A percentile compares a stretch with the other conserved stretches of the same genome.
phyloP scores from a whole-genome alignment of 1,140 invertebrate genomes.

The Rhyzopertha dominica region DNA sequence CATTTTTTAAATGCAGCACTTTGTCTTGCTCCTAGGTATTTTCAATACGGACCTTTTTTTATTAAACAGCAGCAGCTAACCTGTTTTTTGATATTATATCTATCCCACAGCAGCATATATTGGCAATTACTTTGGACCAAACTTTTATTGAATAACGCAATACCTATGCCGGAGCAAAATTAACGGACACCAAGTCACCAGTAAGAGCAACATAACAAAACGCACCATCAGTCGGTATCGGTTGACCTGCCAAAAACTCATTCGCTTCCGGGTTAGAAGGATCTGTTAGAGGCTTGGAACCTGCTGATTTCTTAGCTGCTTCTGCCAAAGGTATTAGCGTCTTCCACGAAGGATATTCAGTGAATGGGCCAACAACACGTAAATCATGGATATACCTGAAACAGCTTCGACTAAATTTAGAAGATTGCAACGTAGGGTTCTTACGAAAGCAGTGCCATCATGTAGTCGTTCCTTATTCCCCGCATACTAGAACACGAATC shows the following conservation, averaged over 20 bases:
- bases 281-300: constrained; percentile 44
- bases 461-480: constrained; percentile 48
- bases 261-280: constrained; percentile 43
- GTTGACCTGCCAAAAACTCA: constrained; percentile 46
- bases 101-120: not conserved
- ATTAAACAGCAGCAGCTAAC: not conserved
- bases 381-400: constrained; percentile 38
- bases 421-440: constrained; percentile 2
- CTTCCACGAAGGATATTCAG: constrained; percentile 43
- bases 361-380: constrained; percentile 44
- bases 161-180: constrained; percentile 16
- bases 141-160: constrained; percentile 1
- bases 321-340: constrained; percentile 41
- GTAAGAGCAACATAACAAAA: constrained; percentile 50
- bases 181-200: constrained; percentile 42
- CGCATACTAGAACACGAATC: constrained; percentile 45
- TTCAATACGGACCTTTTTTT: not conserved
- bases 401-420: not conserved
- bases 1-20: no score
- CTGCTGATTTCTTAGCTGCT: constrained; percentile 39
- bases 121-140: not conserved
- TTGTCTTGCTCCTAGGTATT: no score
- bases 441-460: constrained; percentile 46
- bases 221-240: constrained; percentile 46
- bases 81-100: constrained; percentile 2